These are phyloP conservation scores for Sarcophaga carnaria DNA, from an alignment of 2,888 invertebrate species.

Conservation along the genomic window DNA sequence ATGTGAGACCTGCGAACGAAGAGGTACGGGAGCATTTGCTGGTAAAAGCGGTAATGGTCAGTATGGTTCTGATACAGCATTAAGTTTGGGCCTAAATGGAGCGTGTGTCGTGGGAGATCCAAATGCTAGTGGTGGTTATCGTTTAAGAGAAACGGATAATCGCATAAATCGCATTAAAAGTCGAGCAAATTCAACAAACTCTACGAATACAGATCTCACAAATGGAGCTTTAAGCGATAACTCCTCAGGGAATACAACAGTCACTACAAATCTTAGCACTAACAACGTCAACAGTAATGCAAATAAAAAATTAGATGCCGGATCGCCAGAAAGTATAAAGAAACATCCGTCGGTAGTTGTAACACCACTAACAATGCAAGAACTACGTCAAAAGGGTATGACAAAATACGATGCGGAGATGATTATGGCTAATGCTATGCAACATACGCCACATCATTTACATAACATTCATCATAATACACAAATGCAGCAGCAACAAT, in stretches of 20 bases:
- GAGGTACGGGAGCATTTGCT: constrained; percentile 94
- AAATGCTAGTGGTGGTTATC: constrained; percentile 85
- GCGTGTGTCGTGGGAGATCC: constrained; percentile 83
- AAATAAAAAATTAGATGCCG: constrained; percentile 68
- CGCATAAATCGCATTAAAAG: constrained; percentile 93
- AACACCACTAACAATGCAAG: constrained; percentile 88
- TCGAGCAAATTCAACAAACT: constrained; percentile 81
- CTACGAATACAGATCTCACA: constrained; percentile 73
- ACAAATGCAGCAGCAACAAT: constrained; percentile 69
- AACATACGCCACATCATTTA: constrained; percentile 74
- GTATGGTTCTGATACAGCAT: constrained; percentile 72
- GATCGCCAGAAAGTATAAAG: constrained; percentile 83
- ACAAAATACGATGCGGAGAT: constrained; percentile 95
- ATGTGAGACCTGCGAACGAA: constrained; percentile 98
- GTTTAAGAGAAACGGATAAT: constrained; percentile 96
- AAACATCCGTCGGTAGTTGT: constrained; percentile 76
- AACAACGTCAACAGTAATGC: constrained; percentile 68
- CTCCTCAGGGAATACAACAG: constrained; percentile 58
- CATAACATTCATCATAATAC: constrained; percentile 64
- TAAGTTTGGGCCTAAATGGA: constrained; percentile 71
- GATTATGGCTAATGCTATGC: constrained; percentile 85
- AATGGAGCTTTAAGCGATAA: constrained; percentile 81
- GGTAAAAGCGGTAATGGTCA: constrained; percentile 78
- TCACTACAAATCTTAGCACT: constrained; percentile 67
- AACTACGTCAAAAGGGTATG: constrained; percentile 91